These are phyloP conservation scores for Hoplias malabaricus DNA, from an alignment of 2,113 vertebrate genomes.

Conservation along the genomic window DNA sequence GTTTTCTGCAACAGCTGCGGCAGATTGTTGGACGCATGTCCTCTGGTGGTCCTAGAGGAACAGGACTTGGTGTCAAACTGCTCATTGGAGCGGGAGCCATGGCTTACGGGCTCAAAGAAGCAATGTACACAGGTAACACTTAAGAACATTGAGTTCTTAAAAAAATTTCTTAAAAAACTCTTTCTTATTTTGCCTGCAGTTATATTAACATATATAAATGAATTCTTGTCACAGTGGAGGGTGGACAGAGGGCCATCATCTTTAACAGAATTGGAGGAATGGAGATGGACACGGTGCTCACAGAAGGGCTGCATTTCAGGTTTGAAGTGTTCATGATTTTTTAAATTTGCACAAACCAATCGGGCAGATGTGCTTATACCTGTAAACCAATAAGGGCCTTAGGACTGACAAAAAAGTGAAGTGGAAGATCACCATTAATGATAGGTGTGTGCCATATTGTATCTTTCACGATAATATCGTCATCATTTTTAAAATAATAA, in stretches of 20 bases:
- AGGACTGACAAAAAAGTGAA: too few species aligned
- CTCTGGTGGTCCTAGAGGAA: conserved; percentile 76
- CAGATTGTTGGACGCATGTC: conserved; percentile 82
- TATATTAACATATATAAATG: too few species aligned
- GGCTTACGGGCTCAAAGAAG: conserved; percentile 83
- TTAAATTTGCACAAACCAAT: too few species aligned
- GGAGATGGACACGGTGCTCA: conserved; percentile 84
- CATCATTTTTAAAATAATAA: too few species aligned
- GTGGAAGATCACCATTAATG: too few species aligned
- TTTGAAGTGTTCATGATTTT: too few species aligned
- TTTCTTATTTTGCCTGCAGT: too few species aligned
- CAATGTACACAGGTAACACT: conserved; percentile 82
- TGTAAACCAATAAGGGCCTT: too few species aligned
- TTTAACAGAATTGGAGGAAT: conserved; percentile 90
- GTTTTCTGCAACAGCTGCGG: conserved; percentile 79
- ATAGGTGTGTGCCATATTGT: too few species aligned
- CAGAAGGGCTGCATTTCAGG: conserved; percentile 93
- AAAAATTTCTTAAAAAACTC: too few species aligned
- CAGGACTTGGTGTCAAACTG: conserved; percentile 84
- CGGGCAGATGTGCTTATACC: too few species aligned
- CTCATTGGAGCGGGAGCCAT: conserved; percentile 88
- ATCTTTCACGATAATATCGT: too few species aligned
- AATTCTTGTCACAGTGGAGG: conserved; percentile 79
- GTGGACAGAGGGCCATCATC: conserved; percentile 88
- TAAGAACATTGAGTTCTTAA: neutral